Evolutionary conservation across 2,888 invertebrate species (phyloP).

Genomic region (Achlya flavicornis): DNA sequence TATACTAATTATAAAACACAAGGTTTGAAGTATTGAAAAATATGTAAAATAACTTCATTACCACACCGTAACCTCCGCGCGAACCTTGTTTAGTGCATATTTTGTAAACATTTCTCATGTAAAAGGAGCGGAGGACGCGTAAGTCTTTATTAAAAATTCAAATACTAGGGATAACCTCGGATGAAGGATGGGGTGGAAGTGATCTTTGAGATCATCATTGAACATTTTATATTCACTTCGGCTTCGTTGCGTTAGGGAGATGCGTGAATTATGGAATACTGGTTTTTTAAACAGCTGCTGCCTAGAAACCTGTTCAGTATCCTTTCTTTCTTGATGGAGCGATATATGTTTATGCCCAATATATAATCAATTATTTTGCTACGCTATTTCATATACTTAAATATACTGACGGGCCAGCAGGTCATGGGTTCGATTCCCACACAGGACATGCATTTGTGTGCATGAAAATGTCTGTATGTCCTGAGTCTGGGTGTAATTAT

Average conservation of each 20-base stretch:
- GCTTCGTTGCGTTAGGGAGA: slow-evolving; percentile 42
- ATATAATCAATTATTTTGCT: background rate
- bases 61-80: slow-evolving; percentile 38
- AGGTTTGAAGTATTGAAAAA: slow-evolving; percentile 29
- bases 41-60: slow-evolving; percentile 41
- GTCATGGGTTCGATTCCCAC: too few relatives aligned
- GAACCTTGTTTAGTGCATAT: slow-evolving; percentile 47
- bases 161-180: slow-evolving; percentile 44
- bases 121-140: slow-evolving; percentile 43
- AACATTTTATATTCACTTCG: slow-evolving; percentile 69
- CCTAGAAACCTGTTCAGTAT: background rate
- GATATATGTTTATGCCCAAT: background rate
- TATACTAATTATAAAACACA: slow-evolving; percentile 25
- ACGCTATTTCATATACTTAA: background rate
- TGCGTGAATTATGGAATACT: slow-evolving; percentile 43
- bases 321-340: background rate
- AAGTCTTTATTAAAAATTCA: slow-evolving; percentile 61
- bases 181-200: slow-evolving; percentile 45
- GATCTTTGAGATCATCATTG: slow-evolving; percentile 65
- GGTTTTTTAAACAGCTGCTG: slow-evolving; percentile 30
- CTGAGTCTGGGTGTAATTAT: too few relatives aligned
- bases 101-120: slow-evolving; percentile 44
- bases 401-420: too few relatives aligned
- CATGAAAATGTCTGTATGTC: too few relatives aligned
- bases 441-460: too few relatives aligned